Evolutionary conservation across 2,888 invertebrate species (phyloP).

Genomic region (Theretra japonica): DNA sequence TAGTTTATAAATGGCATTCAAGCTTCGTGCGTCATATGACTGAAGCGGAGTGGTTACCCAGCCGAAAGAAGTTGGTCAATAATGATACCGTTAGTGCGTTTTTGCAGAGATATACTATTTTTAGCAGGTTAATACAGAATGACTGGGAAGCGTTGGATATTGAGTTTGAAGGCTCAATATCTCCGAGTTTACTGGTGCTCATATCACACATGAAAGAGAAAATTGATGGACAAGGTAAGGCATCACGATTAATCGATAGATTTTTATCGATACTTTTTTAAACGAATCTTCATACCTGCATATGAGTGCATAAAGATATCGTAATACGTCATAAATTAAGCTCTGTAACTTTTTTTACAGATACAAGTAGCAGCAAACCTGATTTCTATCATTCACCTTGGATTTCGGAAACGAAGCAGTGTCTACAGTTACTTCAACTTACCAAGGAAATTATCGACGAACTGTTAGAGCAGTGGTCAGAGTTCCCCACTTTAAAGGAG

Average conservation of each 20-base stretch:
- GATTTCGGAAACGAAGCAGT: constrained; percentile 90
- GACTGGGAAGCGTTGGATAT: constrained; percentile 81
- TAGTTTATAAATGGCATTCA: constrained; percentile 86
- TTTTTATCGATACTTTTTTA: background rate
- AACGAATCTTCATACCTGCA: too few relatives aligned
- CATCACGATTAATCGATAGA: background rate
- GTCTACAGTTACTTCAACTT: constrained; percentile 87
- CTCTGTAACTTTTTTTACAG: constrained; percentile 48
- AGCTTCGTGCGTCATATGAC: constrained; percentile 84
- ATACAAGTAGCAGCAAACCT: constrained; percentile 57
- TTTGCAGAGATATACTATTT: constrained; percentile 85
- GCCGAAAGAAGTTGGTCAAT: constrained; percentile 72
- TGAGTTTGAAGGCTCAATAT: constrained; percentile 79
- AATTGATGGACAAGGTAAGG: constrained; percentile 74
- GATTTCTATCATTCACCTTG: constrained; percentile 95
- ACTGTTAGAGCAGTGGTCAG: constrained; percentile 92
- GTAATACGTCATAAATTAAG: too few relatives aligned
- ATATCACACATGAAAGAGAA: constrained; percentile 79
- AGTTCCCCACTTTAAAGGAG: constrained; percentile 93
- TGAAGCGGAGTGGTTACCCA: constrained; percentile 85
- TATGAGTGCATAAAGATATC: too few relatives aligned
- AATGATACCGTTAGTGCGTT: constrained; percentile 77
- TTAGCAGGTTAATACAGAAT: constrained; percentile 82
- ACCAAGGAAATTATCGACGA: constrained; percentile 86
- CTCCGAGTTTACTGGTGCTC: constrained; percentile 85